Evolutionary conservation across 1,140 invertebrate species (phyloP).

Genomic region (Cyrtorhinus lividipennis): DNA sequence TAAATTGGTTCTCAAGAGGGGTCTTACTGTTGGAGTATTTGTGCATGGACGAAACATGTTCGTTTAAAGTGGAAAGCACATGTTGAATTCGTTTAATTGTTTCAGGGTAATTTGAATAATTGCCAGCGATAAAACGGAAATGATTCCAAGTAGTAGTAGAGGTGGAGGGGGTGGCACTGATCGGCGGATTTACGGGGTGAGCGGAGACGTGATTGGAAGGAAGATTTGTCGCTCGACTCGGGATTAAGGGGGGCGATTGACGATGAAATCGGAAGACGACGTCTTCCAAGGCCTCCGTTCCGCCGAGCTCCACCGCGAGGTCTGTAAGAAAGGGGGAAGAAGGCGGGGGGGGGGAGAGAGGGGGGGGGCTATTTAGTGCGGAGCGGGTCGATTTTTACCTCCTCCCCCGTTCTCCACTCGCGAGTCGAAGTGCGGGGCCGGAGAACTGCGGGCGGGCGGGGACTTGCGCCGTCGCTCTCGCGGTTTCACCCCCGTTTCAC

Average conservation of each 20-base stretch:
- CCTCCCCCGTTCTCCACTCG: background rate
- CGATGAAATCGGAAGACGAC: background rate
- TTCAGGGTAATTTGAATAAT: too few relatives aligned
- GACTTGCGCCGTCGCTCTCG: background rate
- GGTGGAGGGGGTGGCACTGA: background rate
- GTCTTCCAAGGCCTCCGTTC: background rate
- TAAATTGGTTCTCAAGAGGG: too few relatives aligned
- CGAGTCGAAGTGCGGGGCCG: background rate
- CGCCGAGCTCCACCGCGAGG: too few relatives aligned
- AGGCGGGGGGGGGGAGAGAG: background rate
- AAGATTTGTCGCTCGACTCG: background rate
- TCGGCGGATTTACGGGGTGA: background rate
- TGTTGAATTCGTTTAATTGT: too few relatives aligned
- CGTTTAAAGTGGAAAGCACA: too few relatives aligned
- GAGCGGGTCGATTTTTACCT: slow-evolving; percentile 4
- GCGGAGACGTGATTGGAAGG: background rate
- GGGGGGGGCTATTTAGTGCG: background rate
- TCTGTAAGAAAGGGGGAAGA: too few relatives aligned
- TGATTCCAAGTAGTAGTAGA: too few relatives aligned
- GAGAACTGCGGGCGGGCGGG: background rate
- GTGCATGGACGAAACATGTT: too few relatives aligned
- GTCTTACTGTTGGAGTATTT: too few relatives aligned
- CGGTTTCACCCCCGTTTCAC: background rate
- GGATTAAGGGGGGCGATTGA: background rate
- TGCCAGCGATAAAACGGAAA: too few relatives aligned